These are phyloP conservation scores for Athalia cordata DNA, from an alignment of 2,888 invertebrate genomes.

Conservation along the genomic window DNA sequence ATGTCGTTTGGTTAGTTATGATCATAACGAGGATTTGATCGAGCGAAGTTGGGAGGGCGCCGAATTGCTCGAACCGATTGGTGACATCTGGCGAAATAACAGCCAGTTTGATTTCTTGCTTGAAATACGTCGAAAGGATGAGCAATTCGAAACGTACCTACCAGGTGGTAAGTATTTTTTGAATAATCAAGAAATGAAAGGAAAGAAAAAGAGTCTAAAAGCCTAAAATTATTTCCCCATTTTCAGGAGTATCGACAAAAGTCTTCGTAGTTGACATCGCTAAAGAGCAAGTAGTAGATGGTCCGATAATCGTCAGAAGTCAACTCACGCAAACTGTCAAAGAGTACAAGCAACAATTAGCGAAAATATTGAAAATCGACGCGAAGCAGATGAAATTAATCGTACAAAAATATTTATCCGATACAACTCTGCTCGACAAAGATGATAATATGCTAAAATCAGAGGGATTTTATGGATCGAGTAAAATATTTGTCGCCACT, in stretches of 20 bases:
- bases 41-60: constrained; percentile 81
- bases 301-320: constrained; percentile 78
- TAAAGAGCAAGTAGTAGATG: constrained; percentile 78
- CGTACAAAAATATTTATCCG: constrained; percentile 68
- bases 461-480: constrained; percentile 68
- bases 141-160: constrained; percentile 79
- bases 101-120: constrained; percentile 79
- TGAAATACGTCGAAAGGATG: constrained; percentile 79
- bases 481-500: constrained; percentile 76
- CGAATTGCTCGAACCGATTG: constrained; percentile 74
- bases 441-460: constrained; percentile 70
- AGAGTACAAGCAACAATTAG: constrained; percentile 77
- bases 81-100: constrained; percentile 73
- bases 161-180: constrained; percentile 75
- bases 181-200: background rate
- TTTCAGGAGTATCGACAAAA: constrained; percentile 75
- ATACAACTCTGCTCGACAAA: constrained; percentile 70
- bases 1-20: constrained; percentile 84
- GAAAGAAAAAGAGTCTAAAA: background rate
- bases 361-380: constrained; percentile 73
- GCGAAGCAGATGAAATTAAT: constrained; percentile 73
- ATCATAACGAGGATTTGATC: constrained; percentile 79
- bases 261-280: constrained; percentile 79
- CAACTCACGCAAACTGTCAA: constrained; percentile 76
- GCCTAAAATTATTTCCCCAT: background rate